A percentile compares a stretch with the other conserved stretches of the same genome.
These are phyloP conservation scores for Periophthalmus modestus DNA, from an alignment of 2,113 vertebrate species.

Conservation along the genomic window DNA sequence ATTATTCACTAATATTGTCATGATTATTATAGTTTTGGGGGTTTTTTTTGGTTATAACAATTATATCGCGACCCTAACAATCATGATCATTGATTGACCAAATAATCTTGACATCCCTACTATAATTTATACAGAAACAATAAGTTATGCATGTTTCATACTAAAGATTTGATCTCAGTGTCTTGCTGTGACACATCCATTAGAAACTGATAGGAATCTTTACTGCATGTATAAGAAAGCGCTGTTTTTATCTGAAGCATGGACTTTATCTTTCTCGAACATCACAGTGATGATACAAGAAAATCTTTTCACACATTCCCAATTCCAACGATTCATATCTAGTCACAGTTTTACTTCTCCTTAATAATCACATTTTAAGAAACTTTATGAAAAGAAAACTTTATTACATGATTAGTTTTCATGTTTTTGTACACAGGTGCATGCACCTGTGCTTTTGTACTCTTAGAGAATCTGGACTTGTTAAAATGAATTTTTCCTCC, in stretches of 20 bases:
- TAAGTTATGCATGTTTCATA: not conserved
- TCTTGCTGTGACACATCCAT: not conserved
- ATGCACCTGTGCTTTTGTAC: not conserved
- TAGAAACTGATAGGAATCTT: slow-evolving; percentile 19
- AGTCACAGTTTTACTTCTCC: not conserved
- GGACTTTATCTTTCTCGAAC: slow-evolving; percentile 24
- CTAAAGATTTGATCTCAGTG: slow-evolving; percentile 10
- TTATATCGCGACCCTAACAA: too few relatives aligned
- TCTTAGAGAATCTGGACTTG: too few relatives aligned
- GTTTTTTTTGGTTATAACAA: too few relatives aligned
- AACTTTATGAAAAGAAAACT: not conserved
- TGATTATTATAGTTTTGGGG: too few relatives aligned
- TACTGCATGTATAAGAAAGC: slow-evolving; percentile 16
- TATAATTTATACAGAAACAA: not conserved
- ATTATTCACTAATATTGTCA: too few relatives aligned
- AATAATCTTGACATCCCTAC: not conserved
- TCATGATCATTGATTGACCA: too few relatives aligned
- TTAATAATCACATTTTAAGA: not conserved
- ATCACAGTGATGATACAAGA: slow-evolving; percentile 32
- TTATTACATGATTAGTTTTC: not conserved
- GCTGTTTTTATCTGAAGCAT: slow-evolving; percentile 17
- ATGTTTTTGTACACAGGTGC: not conserved
- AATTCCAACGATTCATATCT: slow-evolving; percentile 10
- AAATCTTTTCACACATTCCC: slow-evolving; percentile 35
- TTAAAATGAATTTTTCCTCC: too few relatives aligned